phyloP scores from a whole-genome alignment of 2,797 vertebrate species.

The Mastacembelus armatus region DNA sequence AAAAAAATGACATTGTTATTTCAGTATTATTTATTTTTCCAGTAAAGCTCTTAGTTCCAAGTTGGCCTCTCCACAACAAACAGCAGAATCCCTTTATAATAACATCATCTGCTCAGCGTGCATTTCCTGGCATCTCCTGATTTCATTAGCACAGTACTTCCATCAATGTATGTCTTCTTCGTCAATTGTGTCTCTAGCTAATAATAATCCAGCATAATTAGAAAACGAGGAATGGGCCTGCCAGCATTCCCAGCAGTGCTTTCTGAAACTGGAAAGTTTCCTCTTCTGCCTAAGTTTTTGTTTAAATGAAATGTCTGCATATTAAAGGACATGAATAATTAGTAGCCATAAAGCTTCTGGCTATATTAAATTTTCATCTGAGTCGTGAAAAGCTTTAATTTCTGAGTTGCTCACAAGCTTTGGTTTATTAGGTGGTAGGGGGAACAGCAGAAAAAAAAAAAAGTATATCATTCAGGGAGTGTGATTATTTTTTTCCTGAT shows the following conservation, averaged over 20 bases:
- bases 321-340: conserved; percentile 74
- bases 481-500: conserved; percentile 32
- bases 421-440: conserved; percentile 32
- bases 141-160: conserved; percentile 74
- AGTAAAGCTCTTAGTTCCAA: not conserved
- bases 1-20: not conserved
- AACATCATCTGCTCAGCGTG: conserved; percentile 50
- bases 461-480: conserved; percentile 32
- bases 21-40: conserved; percentile 9
- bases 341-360: conserved; percentile 55
- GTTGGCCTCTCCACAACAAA: conserved; percentile 21
- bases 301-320: conserved; percentile 78
- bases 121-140: conserved; percentile 67
- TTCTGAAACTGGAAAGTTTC: conserved; percentile 70
- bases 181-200: conserved; percentile 75
- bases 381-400: conserved; percentile 64
- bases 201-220: conserved; percentile 81
- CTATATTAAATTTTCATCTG: conserved; percentile 66
- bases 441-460: conserved; percentile 10
- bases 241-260: conserved; percentile 75
- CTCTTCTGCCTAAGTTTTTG: conserved; percentile 67
- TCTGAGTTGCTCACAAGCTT: conserved; percentile 43
- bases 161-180: conserved; percentile 70
- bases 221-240: conserved; percentile 77
- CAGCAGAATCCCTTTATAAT: conserved; percentile 43